A percentile compares a stretch with the other conserved stretches of the same genome.
These are phyloP conservation scores for Porphyrio hochstetteri DNA, from an alignment of 2,113 vertebrate species.

Conservation along the genomic window DNA sequence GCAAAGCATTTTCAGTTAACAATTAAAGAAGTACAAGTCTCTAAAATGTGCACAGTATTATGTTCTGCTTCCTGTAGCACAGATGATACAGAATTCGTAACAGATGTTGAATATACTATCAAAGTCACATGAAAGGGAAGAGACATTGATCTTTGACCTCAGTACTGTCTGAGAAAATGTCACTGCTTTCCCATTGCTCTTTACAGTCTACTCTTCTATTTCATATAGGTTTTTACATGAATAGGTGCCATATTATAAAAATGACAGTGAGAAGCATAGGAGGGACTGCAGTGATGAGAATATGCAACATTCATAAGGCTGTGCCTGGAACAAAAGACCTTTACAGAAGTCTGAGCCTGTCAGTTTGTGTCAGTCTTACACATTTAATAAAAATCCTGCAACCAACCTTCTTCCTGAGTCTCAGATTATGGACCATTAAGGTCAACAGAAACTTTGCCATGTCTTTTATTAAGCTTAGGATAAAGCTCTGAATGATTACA, in stretches of 20 bases:
- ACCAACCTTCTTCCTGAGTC: not conserved
- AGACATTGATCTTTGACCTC: constrained; percentile 5
- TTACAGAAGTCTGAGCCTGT: not conserved
- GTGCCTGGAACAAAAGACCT: not conserved
- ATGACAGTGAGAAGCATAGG: not conserved
- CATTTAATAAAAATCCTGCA: not conserved
- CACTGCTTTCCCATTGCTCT: not conserved
- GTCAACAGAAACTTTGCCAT: not conserved
- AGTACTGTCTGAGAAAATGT: constrained; percentile 12
- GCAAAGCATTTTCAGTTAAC: not conserved
- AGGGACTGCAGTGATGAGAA: not conserved
- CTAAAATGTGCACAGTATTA: not conserved
- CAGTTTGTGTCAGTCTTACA: not conserved
- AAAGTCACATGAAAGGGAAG: not conserved
- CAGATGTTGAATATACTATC: constrained; percentile 12
- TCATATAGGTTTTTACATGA: not conserved
- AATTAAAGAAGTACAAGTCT: not conserved
- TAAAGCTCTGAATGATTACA: not conserved
- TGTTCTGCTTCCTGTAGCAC: constrained; percentile 7
- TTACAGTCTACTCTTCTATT: not conserved
- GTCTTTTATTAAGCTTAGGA: not conserved
- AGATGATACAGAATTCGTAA: constrained; percentile 1
- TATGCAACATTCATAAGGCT: not conserved
- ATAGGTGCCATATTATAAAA: not conserved
- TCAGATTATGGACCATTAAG: not conserved